A percentile compares a stretch with the other conserved stretches of the same genome.
phyloP scores from a whole-genome alignment of 2,113 vertebrate genomes.

The Plectropomus leopardus region DNA sequence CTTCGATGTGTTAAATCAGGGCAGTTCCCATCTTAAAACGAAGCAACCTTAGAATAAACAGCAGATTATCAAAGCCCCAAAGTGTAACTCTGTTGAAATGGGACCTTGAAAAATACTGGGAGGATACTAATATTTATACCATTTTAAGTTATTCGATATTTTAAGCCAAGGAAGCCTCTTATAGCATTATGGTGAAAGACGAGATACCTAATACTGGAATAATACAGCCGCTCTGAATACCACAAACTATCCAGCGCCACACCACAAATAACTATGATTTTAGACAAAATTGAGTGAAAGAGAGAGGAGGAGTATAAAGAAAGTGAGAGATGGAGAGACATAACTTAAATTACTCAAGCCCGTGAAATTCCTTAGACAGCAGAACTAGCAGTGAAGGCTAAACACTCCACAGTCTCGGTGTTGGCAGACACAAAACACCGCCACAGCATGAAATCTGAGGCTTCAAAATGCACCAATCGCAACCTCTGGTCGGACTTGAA shows the following conservation, averaged over 20 bases:
- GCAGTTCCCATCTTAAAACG: background rate
- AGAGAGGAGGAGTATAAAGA: slow-evolving; percentile 33
- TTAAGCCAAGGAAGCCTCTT: slow-evolving; percentile 70
- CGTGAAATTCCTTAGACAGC: slow-evolving; percentile 81
- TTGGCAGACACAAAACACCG: slow-evolving; percentile 77
- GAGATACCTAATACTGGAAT: slow-evolving; percentile 75
- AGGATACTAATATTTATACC: slow-evolving; percentile 52
- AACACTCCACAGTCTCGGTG: slow-evolving; percentile 75
- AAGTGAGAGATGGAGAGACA: slow-evolving; percentile 52
- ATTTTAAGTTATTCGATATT: slow-evolving; percentile 62
- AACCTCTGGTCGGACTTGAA: background rate
- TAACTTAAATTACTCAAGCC: slow-evolving; percentile 68
- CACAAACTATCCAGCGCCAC: slow-evolving; percentile 60
- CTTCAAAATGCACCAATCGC: slow-evolving; percentile 39
- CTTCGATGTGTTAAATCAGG: background rate
- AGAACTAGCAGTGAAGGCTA: slow-evolving; percentile 74
- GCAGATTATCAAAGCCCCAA: slow-evolving; percentile 4
- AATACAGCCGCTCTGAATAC: slow-evolving; percentile 65
- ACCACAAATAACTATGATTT: slow-evolving; percentile 75
- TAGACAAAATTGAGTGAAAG: slow-evolving; percentile 51
- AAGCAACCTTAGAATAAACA: background rate
- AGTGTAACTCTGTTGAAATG: slow-evolving; percentile 38
- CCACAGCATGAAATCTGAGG: slow-evolving; percentile 53
- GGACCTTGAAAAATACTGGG: slow-evolving; percentile 35
- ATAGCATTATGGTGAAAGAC: slow-evolving; percentile 73